A percentile compares a stretch with the other conserved stretches of the same genome.
Evolutionary conservation across 2,888 invertebrate species (phyloP).

Genomic region (Camponotus fellah): DNA sequence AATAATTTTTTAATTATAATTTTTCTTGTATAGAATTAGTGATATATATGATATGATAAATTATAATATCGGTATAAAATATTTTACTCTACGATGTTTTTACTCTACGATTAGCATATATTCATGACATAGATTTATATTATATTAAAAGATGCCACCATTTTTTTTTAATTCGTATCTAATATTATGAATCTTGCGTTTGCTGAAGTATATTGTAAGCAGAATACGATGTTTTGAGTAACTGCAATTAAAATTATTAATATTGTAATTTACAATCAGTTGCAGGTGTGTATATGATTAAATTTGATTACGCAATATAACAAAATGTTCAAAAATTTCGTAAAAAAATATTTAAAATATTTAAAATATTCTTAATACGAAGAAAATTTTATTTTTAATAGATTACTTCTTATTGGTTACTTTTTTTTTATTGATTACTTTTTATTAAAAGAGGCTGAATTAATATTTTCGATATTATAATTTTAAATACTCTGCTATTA

Average conservation of each 20-base stretch:
- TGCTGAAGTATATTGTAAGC: constrained; percentile 55
- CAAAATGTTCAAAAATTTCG: not conserved
- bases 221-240: constrained; percentile 59
- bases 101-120: not conserved
- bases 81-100: not conserved
- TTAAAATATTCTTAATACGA: not conserved
- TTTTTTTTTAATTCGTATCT: not conserved
- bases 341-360: not conserved
- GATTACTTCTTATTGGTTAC: not conserved
- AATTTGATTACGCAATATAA: not conserved
- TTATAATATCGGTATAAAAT: not conserved
- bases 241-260: constrained; percentile 31
- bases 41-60: not conserved
- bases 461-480: not conserved
- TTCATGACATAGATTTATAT: not conserved
- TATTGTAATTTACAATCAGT: not conserved
- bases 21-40: not conserved
- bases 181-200: not conserved
- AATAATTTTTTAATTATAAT: not conserved
- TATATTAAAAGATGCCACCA: not conserved
- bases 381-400: not conserved
- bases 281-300: not conserved
- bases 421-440: not conserved
- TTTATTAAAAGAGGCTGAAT: not conserved
- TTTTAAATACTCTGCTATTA: not conserved